Base-by-base conservation (phyloP, 30 jellyfish, hydroid and myxozoan genomes). In the Catostylus mosaicus region DNA sequence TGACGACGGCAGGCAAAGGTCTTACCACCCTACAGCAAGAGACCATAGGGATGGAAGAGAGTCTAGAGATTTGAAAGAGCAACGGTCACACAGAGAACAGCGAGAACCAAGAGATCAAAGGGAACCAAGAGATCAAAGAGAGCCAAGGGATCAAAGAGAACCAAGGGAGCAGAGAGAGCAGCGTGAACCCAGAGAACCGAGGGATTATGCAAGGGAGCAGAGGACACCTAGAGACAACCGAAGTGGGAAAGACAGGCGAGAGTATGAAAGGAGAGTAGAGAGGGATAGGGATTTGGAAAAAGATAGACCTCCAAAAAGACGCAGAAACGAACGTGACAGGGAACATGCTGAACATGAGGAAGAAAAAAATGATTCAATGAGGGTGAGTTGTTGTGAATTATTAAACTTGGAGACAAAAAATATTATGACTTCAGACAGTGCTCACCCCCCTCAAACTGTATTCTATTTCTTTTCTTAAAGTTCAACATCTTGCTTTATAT, bases 301-400 rank as follows among this genome's bases (percentile, higher is more conserved):
- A 43, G 96, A 72, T 57, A 62, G 84, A 31, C 96, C 96, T 0
- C 61, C 96, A 9, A 86, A 86, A 56, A 76, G 88, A 50, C 84
- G 96, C 62, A 75, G 77, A 59, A 84, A 67, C 33, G 96, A 86
- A 11, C 88, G 86, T 19, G 96, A 86, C 18, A 61, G 86, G 57
- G 89, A 86, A 56, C 82, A 67, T 6, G 61, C 20, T 4, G 96
- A 86, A 27, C 74, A 75, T 10, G 86, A 68, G 4, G 92, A 82
- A 19, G 92, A 82, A 23, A 71, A 60, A 37, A 24, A 24, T 6
- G 36, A 29, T 19, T 33, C 78, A 6, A 33, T 33, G 59, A 33
- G 60, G 57, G 60, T 66, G 4, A 38, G 57, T 66, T 9, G 8
- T 57, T 57, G 10, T 57, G 71, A 57, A 6, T 57, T 19, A n/a